Conservation (phyloP, 2,797 vertebrate genomes). For the Phataginus tricuspis region DNA sequence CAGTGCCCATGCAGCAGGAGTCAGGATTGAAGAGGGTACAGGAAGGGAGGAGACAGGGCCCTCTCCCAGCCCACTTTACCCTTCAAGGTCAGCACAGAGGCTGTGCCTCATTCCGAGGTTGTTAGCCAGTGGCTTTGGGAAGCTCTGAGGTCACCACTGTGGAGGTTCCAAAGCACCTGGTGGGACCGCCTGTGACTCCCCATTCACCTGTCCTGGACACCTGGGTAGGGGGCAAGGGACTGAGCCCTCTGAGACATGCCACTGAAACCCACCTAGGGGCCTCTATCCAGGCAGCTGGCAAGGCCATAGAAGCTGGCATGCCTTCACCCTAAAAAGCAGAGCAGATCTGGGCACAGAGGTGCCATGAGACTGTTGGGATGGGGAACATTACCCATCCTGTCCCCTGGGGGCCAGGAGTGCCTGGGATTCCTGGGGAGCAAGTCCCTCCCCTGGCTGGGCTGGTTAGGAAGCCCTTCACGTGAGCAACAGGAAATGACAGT, state of each 20-base stretch:
- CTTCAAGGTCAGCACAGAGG: conserved; percentile 36
- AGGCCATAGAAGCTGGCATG: neutral
- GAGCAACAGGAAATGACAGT: conserved; percentile 76
- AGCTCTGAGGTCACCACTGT: conserved; percentile 68
- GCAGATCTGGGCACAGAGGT: neutral
- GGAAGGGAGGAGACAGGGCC: neutral
- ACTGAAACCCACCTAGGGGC: neutral
- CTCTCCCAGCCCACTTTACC: neutral
- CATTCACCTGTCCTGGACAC: conserved; percentile 15
- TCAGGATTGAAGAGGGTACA: neutral
- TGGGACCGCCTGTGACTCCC: neutral
- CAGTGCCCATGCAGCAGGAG: neutral
- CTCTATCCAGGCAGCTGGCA: neutral
- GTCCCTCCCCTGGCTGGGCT: conserved; percentile 66
- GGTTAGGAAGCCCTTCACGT: conserved; percentile 73
- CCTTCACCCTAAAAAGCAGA: neutral
- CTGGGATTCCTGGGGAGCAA: conserved; percentile 70
- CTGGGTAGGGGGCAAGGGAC: neutral
- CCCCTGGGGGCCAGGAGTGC: conserved; percentile 73
- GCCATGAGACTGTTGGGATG: conserved; percentile 60
- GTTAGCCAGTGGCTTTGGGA: conserved; percentile 67
- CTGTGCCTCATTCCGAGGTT: conserved; percentile 49
- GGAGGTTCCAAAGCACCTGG: conserved; percentile 59
- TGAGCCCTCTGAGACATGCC: neutral
- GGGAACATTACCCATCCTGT: neutral